Base-by-base conservation (phyloP, 1,140 invertebrate species). In the Oryzaephilus surinamensis region DNA sequence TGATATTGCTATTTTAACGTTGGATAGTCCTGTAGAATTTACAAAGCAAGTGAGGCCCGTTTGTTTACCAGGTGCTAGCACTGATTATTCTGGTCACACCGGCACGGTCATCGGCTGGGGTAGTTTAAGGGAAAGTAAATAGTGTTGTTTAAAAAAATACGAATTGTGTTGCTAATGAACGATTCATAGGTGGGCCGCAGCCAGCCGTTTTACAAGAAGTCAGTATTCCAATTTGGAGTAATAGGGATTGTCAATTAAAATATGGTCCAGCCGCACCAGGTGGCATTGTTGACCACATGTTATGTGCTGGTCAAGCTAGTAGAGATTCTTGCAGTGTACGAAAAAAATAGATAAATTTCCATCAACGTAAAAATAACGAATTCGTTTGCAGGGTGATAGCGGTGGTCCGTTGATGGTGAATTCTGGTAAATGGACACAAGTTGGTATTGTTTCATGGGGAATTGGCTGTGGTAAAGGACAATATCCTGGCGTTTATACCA, bases 371-470 rank as follows among this genome's bases (percentile, higher is more conserved):
- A 5, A 5, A 5, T 20, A 8, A 24, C 4, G 4, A 24, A 24
- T 24, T 24, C n/a, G 23, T n/a, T 60, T 60, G 44, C 58, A 93
- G 89, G 89, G 89, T 43, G 91, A 94, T 64, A 90, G 85, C 51
- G 90, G 89, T 6, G 90, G 91, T 31, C 88, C 91, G 2, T 64
- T 95, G 51, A 83, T 90, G 71, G 76, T 90, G 8, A 79, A 82
- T 47, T 73, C 80, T 26, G 80, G 79, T 16, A 72, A 74, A 38
- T 87, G 84, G 78, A 81, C 73, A 0, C 81, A 87, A 66, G 82
- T 91, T 2, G 92, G 91, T 19, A 78, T 96, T 8, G 88, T 93
- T 0, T 90, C 86, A 10, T 95, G 86, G 84, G 93, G 93, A 15
- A 88, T 91, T 50, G 88, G 89, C 16, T 95, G 91, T 58, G 91